Evolutionary conservation across 1,140 invertebrate species (phyloP).

Genomic region (Papilio xuthus): DNA sequence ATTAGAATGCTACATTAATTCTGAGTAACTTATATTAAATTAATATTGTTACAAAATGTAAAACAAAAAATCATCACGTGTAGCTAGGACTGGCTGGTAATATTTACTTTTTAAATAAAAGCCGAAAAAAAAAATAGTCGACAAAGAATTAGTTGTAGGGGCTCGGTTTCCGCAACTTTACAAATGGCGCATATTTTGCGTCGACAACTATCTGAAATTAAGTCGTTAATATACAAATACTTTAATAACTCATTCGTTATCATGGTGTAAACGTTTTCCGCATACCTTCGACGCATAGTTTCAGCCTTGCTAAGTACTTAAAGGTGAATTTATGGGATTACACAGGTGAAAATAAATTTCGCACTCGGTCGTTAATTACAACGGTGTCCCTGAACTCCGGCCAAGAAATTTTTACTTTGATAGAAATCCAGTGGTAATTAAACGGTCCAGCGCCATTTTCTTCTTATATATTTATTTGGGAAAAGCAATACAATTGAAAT

Average conservation of each 20-base stretch:
- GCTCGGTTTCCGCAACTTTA: too few relatives aligned
- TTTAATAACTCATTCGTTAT: neutral
- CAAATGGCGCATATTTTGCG: too few relatives aligned
- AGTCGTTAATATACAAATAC: neutral
- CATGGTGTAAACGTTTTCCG: neutral
- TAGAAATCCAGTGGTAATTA: constrained; percentile 21
- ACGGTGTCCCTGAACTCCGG: neutral
- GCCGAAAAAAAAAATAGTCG: too few relatives aligned
- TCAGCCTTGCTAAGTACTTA: constrained; percentile 23
- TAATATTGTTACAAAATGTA: too few relatives aligned
- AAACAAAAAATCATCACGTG: too few relatives aligned
- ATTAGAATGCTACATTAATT: too few relatives aligned
- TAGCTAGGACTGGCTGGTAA: too few relatives aligned
- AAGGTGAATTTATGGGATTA: constrained; percentile 29
- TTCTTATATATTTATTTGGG: constrained; percentile 7
- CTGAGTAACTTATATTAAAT: too few relatives aligned
- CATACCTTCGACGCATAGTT: constrained; percentile 3
- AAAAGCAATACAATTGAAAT: neutral
- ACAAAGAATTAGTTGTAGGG: too few relatives aligned
- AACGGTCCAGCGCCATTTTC: constrained; percentile 5
- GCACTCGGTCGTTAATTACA: constrained; percentile 26
- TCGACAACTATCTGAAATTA: too few relatives aligned
- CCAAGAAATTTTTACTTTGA: constrained; percentile 30
- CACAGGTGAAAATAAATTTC: constrained; percentile 32
- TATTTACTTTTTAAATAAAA: too few relatives aligned